These are phyloP conservation scores for Epizoanthus ramosus DNA, from an alignment of 92 coral and sea anemone genomes.

Conservation along the genomic window DNA sequence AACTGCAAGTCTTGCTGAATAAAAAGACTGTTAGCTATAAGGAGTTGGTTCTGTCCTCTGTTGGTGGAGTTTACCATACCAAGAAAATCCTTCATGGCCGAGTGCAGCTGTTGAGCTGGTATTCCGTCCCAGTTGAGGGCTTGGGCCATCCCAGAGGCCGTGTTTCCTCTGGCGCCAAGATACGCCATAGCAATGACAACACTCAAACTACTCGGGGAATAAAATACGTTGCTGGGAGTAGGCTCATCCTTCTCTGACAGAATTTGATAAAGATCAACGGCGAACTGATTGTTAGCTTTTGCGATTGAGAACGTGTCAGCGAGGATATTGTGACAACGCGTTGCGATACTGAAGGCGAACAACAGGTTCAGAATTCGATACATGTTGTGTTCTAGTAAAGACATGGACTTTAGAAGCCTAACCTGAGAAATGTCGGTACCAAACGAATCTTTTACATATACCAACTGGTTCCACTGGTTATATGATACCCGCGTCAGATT, in stretches of 20 bases:
- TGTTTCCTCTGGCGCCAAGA: conserved; percentile 87
- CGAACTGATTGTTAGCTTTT: conserved; percentile 59
- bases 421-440: too few relatives aligned
- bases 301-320: conserved; percentile 7
- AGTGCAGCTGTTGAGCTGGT: conserved; percentile 48
- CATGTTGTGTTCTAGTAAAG: not conserved
- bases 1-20: conserved; percentile 75
- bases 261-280: conserved; percentile 57
- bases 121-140: conserved; percentile 58
- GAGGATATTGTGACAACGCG: not conserved
- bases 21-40: conserved; percentile 80
- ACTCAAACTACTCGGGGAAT: conserved; percentile 81
- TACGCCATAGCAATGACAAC: conserved; percentile 86
- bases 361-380: not conserved
- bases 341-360: not conserved
- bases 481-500: not conserved
- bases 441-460: too few relatives aligned
- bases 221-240: conserved; percentile 71
- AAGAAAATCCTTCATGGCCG: conserved; percentile 68
- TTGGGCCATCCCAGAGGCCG: conserved; percentile 67
- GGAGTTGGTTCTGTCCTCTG: conserved; percentile 61
- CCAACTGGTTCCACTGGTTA: conserved; percentile 5
- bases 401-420: too few relatives aligned
- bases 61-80: conserved; percentile 50
- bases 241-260: conserved; percentile 26